These are phyloP conservation scores for Scatophagus argus DNA, from an alignment of 2,113 vertebrate species.

Conservation along the genomic window DNA sequence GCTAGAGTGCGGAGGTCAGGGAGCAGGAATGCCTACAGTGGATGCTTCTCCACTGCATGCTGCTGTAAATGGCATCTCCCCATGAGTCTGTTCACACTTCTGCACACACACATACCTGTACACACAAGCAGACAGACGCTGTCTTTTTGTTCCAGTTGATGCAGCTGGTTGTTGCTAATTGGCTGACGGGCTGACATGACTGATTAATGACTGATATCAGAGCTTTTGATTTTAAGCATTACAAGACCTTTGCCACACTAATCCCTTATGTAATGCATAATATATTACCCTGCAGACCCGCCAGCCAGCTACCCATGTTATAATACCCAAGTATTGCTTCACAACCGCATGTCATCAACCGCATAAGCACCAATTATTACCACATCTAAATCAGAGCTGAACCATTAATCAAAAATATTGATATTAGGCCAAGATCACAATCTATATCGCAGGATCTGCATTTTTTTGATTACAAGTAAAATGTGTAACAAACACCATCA, in stretches of 20 bases:
- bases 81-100: slow-evolving; percentile 16
- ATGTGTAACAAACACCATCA: too few relatives aligned
- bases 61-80: slow-evolving; percentile 48
- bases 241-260: slow-evolving; percentile 15
- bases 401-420: too few relatives aligned
- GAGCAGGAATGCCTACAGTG: slow-evolving; percentile 26
- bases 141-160: background rate
- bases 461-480: too few relatives aligned
- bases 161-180: slow-evolving; percentile 12
- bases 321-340: background rate
- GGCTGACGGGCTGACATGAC: slow-evolving; percentile 12
- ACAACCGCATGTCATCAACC: background rate
- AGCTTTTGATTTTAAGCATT: slow-evolving; percentile 33
- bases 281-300: slow-evolving; percentile 40
- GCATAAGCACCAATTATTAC: background rate
- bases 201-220: slow-evolving; percentile 31
- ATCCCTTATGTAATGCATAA: slow-evolving; percentile 48
- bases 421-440: too few relatives aligned
- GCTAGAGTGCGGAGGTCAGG: slow-evolving; percentile 20
- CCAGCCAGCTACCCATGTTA: background rate
- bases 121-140: background rate
- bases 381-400: too few relatives aligned
- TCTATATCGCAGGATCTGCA: too few relatives aligned
- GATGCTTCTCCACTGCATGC: slow-evolving; percentile 18
- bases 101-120: background rate